phyloP scores from a whole-genome alignment of 1,140 invertebrate genomes.

The Scaptodrosophila lebanonensis region DNA sequence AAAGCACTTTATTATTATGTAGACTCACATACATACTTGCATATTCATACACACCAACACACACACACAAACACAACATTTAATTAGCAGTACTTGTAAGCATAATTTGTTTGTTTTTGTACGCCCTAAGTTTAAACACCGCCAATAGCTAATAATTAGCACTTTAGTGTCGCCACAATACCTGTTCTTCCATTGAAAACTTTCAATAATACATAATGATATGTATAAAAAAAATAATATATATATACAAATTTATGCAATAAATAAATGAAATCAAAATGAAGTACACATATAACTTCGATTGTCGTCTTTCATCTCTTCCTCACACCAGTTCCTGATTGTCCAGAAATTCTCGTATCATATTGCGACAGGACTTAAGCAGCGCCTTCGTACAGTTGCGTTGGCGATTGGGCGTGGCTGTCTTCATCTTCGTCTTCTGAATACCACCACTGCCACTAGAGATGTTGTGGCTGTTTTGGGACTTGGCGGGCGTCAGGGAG shows the following conservation, averaged over 20 bases:
- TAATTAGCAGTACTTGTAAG: slow-evolving; percentile 28
- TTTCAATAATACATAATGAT: slow-evolving; percentile 48
- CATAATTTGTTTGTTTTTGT: slow-evolving; percentile 55
- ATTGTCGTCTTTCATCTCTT: not conserved
- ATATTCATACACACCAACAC: slow-evolving; percentile 27
- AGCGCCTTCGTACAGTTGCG: slow-evolving; percentile 33
- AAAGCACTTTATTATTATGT: slow-evolving; percentile 40
- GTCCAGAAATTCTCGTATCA: slow-evolving; percentile 60
- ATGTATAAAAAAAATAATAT: slow-evolving; percentile 19
- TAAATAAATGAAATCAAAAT: slow-evolving; percentile 66
- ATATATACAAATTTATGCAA: slow-evolving; percentile 64
- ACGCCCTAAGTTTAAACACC: slow-evolving; percentile 65
- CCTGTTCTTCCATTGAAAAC: slow-evolving; percentile 68
- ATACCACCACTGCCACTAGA: not conserved
- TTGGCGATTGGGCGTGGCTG: not conserved
- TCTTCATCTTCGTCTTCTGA: slow-evolving; percentile 30
- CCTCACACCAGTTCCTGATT: slow-evolving; percentile 40
- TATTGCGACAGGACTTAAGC: slow-evolving; percentile 53
- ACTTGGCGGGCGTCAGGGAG: slow-evolving; percentile 31
- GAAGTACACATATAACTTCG: slow-evolving; percentile 23
- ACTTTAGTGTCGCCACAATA: slow-evolving; percentile 72
- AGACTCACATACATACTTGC: not conserved
- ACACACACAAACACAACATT: slow-evolving; percentile 43
- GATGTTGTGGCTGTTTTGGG: not conserved
- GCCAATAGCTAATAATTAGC: slow-evolving; percentile 74